Base-by-base conservation (phyloP, 2,888 invertebrate genomes). In the Busseola fusca region DNA sequence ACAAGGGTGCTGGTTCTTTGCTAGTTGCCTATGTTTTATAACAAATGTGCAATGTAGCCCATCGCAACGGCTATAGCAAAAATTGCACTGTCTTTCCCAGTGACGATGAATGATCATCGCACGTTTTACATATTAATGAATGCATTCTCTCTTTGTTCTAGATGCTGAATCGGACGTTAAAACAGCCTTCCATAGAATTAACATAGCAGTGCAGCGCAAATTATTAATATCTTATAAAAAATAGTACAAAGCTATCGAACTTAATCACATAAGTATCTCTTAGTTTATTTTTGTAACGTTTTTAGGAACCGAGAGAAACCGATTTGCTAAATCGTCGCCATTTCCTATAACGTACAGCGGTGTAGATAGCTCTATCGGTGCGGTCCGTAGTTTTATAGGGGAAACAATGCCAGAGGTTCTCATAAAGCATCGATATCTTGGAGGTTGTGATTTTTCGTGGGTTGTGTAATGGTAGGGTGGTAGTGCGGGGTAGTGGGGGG, bases 111-210 rank as follows among this genome's bases (percentile, higher is more conserved):
- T 67, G 64, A 80, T 64, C 54, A 75, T 67, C 65, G 50, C 7
- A 6, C 40, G 50, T 21, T 73, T 66, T 52, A 64, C 62, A 58
- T 59, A 68, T 67, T 73, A 79, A 77, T 62, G 63, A 71, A 77
- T 56, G 21, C 42, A 57, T 67, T 45, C 37, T 73, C 63, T 72
- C 30, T 81, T 94, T 93, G 92, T 95, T 95, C 72, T 94, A 95
- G 95, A 95, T 95, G 95, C 92, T 93, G 87, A 91, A 92, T 88
- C 95, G 95, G 94, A 95, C 95, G 95, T 95, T 95, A 81, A 89
- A 87, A 87, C 85, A 88, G 81, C 84, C 83, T 71, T 78, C 80
- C 69, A 78, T 92, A 93, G 90, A 89, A 87, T 86, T 91, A 91
- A 91, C 91, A 69, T 92, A 93, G 89, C 83, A 85, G 83, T 84